These are phyloP conservation scores for Eremobia ochroleuca DNA, from an alignment of 2,888 invertebrate genomes.

Conservation along the genomic window DNA sequence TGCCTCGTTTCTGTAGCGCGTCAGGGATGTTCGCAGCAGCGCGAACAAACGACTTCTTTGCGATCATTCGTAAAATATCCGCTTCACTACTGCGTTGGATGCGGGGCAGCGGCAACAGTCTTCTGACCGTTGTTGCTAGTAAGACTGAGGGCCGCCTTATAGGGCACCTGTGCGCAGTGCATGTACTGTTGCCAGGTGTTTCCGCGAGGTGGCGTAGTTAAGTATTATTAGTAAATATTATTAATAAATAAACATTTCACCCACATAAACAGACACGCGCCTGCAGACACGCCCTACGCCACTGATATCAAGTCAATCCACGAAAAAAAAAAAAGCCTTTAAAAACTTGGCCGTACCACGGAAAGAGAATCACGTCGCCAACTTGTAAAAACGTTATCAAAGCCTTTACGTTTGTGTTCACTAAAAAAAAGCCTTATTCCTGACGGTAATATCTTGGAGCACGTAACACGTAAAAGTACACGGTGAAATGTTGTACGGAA, in stretches of 20 bases:
- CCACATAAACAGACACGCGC: neutral
- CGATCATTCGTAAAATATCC: too few relatives aligned
- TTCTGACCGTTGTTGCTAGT: too few relatives aligned
- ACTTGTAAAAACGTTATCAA: constrained; percentile 36
- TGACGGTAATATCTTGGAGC: constrained; percentile 17
- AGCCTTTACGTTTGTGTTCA: constrained; percentile 22
- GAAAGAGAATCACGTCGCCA: constrained; percentile 37
- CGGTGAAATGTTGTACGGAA: constrained; percentile 1
- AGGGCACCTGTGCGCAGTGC: too few relatives aligned
- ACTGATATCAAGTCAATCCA: constrained; percentile 11
- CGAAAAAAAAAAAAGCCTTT: constrained; percentile 9
- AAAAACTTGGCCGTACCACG: neutral
- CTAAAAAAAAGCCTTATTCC: constrained; percentile 47
- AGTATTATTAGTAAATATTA: too few relatives aligned
- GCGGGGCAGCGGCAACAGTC: too few relatives aligned
- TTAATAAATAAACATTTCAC: neutral
- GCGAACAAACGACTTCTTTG: too few relatives aligned
- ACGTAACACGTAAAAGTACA: constrained; percentile 39
- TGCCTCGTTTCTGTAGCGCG: too few relatives aligned
- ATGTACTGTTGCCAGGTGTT: too few relatives aligned
- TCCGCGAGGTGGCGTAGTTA: too few relatives aligned
- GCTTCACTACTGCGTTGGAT: too few relatives aligned
- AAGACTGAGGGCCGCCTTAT: too few relatives aligned
- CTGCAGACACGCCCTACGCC: neutral
- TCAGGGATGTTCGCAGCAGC: too few relatives aligned